phyloP scores from a whole-genome alignment of 2,888 invertebrate species.

The Clivina fossor region DNA sequence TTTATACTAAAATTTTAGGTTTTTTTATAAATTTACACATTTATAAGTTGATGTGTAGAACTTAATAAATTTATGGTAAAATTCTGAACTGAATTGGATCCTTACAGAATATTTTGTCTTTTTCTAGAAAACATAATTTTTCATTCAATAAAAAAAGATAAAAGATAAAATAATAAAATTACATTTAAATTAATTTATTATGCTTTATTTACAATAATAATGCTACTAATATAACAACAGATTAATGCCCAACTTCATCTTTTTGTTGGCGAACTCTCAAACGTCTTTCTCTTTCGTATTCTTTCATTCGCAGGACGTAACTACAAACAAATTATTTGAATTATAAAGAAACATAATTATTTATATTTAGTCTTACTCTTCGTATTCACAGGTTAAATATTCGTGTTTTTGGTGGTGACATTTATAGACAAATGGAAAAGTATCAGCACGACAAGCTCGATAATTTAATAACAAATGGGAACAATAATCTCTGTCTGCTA shows the following conservation, averaged over 20 bases:
- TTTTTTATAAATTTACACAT: no score
- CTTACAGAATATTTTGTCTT: no score
- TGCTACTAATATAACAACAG: slow-evolving; percentile 2
- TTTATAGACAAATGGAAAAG: slow-evolving; percentile 69
- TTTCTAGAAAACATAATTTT: no score
- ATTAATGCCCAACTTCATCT: slow-evolving; percentile 41
- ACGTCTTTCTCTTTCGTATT: slow-evolving; percentile 86
- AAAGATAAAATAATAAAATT: neutral
- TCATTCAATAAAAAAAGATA: no score
- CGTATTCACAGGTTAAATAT: slow-evolving; percentile 75
- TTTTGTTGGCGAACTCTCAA: slow-evolving; percentile 64
- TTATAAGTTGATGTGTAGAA: no score
- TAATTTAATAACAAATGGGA: slow-evolving; percentile 73
- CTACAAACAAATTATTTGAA: slow-evolving; percentile 57
- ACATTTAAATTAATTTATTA: slow-evolving; percentile 13
- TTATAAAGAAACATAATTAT: slow-evolving; percentile 7
- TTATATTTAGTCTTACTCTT: slow-evolving; percentile 68
- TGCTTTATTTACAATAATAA: slow-evolving; percentile 6
- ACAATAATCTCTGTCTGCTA: slow-evolving; percentile 78
- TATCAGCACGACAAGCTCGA: slow-evolving; percentile 68
- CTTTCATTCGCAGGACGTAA: slow-evolving; percentile 83
- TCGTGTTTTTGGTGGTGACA: slow-evolving; percentile 79
- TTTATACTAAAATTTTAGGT: no score
- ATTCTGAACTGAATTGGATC: no score
- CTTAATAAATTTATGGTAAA: no score